Evolutionary conservation across 2,113 vertebrate genomes (phyloP), one percentile per base, ranked within the genome.

Genomic region (Equus quagga): DNA sequence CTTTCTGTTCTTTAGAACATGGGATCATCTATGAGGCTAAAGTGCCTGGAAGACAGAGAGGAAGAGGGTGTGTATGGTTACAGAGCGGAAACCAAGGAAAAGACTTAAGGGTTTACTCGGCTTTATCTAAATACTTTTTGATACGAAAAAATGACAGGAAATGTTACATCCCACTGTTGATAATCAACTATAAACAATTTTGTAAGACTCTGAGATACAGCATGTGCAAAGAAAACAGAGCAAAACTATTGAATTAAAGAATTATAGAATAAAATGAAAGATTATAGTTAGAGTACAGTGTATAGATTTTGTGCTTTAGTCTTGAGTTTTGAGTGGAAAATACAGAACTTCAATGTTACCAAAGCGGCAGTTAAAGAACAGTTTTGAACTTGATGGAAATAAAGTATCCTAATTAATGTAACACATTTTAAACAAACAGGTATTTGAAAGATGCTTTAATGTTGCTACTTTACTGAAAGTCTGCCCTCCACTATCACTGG

Each of bases 391-490:
- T 67, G 81, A 92, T 64, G 41, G 44, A 87, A 92, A 93, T 36
- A 75, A 96, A 75, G 23, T n/a, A 49, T 96, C 36, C n/a, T 89
- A 80, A 89, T 51, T 72, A 78, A 75, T 72, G 51, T 70, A 75
- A 79, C 89, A 93, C 21, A 12, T 28, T 92, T 60, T 87, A 87
- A 92, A 80, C 64, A 89, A 95, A 85, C 10, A 79, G 80, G 70
- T 33, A 72, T 81, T 85, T 96, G 46, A 93, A 97, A 91, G 72
- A 93, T 91, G 44, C 49, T 79, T 94, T 88, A 79, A 44, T 76
- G 36, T 79, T 64, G 4, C 62, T 85, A 31, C 19, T 82, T 70
- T 26, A 73, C n/a, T 79, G 36, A 81, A 93, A 96, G 78, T 85
- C 23, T 64, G 17, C 21, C 72, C 19, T 91, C 26, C 2, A 44